Evolutionary conservation across 2,888 invertebrate genomes (phyloP), one percentile per base, ranked within the genome.

Genomic region (Incurvaria masculella): DNA sequence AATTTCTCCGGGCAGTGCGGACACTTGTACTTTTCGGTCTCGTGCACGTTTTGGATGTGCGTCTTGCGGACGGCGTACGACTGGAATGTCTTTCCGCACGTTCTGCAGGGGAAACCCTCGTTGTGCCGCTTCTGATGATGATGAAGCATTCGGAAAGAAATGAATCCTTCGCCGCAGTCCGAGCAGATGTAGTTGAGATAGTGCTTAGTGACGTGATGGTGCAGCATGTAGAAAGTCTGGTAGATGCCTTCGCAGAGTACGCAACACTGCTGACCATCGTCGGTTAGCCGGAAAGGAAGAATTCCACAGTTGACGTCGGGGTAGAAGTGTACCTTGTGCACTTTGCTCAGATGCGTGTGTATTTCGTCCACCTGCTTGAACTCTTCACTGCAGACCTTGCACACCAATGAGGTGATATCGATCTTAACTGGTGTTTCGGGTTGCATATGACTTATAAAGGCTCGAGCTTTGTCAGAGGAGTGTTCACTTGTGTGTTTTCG

Each of bases 201-300:
- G 51, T 72, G 72, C 21, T 60, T 59, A 14, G 62, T 63, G 0
- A 67, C 63, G 51, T 72, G 72, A 18, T 66, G 58, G 46, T 68
- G 68, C 14, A 73, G 57, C 21, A 61, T 55, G 1, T 66, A 55
- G 2, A 72, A 51, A 20, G 64, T 63, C 0, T 65, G 60, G 8
- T 60, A 55, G 39, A 66, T 66, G 0, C 54, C 48, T 2, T 21
- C 21, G 46, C 72, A 72, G 2, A 69, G 50, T 0, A 63, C 61
- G 44, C 72, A 72, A 1, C 10, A 5, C 6, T 23, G 10, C 23
- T 23, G 5, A 23, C 21, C 39, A 2, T 17, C 39, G 21, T 26
- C 14, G 1, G 62, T 60, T 16, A 72, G 56, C 39, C 57, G 61
- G 52, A 66, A 73, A 26, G 67, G 64, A 48, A 68, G 66, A 51